phyloP scores from a whole-genome alignment of 1,140 invertebrate species.

The Conopomorpha cramerella region DNA sequence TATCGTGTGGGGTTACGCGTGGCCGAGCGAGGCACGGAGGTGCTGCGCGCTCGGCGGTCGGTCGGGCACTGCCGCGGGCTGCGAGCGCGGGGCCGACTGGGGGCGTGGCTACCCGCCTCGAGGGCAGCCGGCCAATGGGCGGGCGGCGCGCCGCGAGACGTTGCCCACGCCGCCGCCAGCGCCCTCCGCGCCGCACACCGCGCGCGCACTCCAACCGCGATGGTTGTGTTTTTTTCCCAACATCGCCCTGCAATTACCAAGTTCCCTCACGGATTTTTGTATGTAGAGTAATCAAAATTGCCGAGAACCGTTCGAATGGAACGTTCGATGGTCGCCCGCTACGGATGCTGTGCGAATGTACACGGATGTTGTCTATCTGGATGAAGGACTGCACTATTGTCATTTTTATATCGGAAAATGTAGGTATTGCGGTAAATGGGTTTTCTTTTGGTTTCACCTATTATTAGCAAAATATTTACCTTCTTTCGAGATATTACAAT shows the following conservation, averaged over 20 bases:
- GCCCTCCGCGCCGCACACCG: conserved; percentile 12
- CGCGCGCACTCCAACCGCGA: conserved; percentile 8
- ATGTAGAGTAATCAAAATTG: conserved; percentile 21
- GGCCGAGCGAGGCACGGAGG: conserved; percentile 50
- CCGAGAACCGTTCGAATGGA: conserved; percentile 14
- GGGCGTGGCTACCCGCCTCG: conserved; percentile 28
- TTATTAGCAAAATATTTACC: no score
- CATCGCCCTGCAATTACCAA: conserved; percentile 17
- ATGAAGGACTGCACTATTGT: no score
- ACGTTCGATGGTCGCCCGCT: no score
- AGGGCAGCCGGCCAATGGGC: conserved; percentile 16
- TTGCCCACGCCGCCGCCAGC: conserved; percentile 12
- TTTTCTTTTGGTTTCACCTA: no score
- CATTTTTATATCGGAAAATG: no score
- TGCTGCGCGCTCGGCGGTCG: conserved; percentile 58
- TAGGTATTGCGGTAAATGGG: no score
- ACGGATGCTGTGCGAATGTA: conserved; percentile 7
- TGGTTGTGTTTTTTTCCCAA: conserved; percentile 16
- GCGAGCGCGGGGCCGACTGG: conserved; percentile 21
- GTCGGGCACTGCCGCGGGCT: conserved; percentile 48
- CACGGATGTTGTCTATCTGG: conserved; percentile 7
- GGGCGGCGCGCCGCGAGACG: conserved; percentile 7
- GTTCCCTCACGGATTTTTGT: conserved; percentile 20
- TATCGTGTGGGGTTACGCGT: conserved; percentile 27
- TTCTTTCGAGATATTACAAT: no score